Percentiles rank a stretch among this genome's conserved stretches.
Conservation (phyloP, 2,888 invertebrate species). For the Acronicta aceris region DNA sequence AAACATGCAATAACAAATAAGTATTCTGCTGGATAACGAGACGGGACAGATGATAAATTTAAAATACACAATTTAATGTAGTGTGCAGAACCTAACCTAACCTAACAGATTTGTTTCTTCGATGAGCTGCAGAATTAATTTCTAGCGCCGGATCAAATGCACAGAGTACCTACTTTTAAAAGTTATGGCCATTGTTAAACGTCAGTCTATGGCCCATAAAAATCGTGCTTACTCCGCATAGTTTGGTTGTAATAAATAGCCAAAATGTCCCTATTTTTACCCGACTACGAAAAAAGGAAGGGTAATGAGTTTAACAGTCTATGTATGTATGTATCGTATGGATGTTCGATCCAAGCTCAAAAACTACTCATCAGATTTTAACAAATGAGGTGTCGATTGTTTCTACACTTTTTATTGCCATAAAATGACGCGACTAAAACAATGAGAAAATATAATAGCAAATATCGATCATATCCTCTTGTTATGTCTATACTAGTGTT, state of each 20-base stretch:
- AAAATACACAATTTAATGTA: constrained; percentile 13
- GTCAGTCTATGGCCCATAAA: constrained; percentile 63
- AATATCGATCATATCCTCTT: constrained; percentile 27
- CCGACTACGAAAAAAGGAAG: too few relatives aligned
- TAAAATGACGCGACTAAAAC: too few relatives aligned
- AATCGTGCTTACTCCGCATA: constrained; percentile 54
- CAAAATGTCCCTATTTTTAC: too few relatives aligned
- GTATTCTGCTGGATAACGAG: constrained; percentile 34
- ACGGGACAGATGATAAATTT: constrained; percentile 18
- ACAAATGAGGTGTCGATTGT: too few relatives aligned
- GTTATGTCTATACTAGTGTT: constrained; percentile 8
- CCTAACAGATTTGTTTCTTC: constrained; percentile 10
- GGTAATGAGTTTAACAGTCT: too few relatives aligned
- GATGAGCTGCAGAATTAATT: constrained; percentile 39
- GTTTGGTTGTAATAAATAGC: too few relatives aligned
- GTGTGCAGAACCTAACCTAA: constrained; percentile 3
- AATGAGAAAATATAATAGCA: too few relatives aligned
- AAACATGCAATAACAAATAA: constrained; percentile 21
- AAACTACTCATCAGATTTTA: too few relatives aligned
- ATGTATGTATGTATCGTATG: too few relatives aligned
- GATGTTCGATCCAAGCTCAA: too few relatives aligned
- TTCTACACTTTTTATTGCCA: constrained; percentile 1
- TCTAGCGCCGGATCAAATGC: constrained; percentile 36
- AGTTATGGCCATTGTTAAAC: constrained; percentile 63
- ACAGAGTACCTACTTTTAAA: too few relatives aligned